Evolutionary conservation across 2,888 invertebrate genomes (phyloP), one percentile per base, ranked within the genome.

Genomic region (Dicycla oo): DNA sequence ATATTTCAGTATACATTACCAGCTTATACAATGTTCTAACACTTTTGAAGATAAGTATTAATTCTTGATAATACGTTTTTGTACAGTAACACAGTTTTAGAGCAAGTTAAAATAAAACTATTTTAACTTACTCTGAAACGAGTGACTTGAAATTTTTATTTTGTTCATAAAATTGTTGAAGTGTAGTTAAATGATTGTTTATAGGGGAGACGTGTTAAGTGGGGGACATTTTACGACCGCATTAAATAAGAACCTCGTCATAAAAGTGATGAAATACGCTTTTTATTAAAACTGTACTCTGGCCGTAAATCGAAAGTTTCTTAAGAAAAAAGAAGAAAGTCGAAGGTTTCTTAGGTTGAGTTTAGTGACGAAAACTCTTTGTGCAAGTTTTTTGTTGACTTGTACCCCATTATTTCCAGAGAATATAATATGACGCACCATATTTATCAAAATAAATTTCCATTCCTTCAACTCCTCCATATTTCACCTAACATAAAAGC

Each of bases 21-120:
- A 54, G 34, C 47, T 47, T 56, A 57, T 69, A 75, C 45, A 60
- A 72, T 63, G 67, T 65, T 77, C 57, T 58, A 57, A 60, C 54
- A 60, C 53, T 61, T 69, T 11, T 26, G n/a, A 26, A 54, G 54
- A 78, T 68, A 70, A 75, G 81, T 81, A 78, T 75, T 75, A n/a
- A n/a, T 56, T 74, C 43, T 57, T 63, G 20, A 34, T 56, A 79
- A 73, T n/a, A 20, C n/a, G 13, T 38, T 56, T 26, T 45, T 30
- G 40, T 60, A n/a, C 7, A 1, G 47, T 45, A 51, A 75, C 20
- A 72, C 53, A n/a, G 43, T 57, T 61, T 74, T 70, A n/a, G n/a
- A n/a, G n/a, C n/a, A n/a, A n/a, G n/a, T n/a, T n/a, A n/a, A n/a
- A n/a, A n/a, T n/a, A n/a, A n/a, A n/a, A n/a, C n/a, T n/a, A n/a